Evolutionary conservation across 1,140 invertebrate genomes (phyloP), one percentile per base, ranked within the genome.

Genomic region (Dendrolimus kikuchii): DNA sequence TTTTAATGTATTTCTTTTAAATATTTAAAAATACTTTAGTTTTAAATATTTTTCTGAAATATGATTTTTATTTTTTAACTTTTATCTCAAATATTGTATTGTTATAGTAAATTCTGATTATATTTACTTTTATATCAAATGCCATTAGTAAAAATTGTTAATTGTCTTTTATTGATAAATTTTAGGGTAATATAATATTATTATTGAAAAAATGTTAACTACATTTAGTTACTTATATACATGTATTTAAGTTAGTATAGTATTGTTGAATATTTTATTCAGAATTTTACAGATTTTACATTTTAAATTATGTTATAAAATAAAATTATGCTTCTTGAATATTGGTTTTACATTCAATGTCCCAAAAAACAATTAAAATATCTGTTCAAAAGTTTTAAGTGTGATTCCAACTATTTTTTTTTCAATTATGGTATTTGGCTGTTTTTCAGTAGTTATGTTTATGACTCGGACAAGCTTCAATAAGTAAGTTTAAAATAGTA

Each of bases 291-390:
- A 83, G 76, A 69, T 79, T 81, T 81, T 85, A 83, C 75, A 60
- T 79, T 78, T 84, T 77, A 74, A 78, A 71, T 74, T 81, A 85
- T 75, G 78, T 86, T 83, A 83, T 68, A 64, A 84, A 77, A 76
- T 74, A 81, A 80, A 76, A 62, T 43, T 69, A 59, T 77, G 81
- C 81, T 84, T 83, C 67, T 62, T 64, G 42, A 47, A 48, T 55
- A 53, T 39, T 51, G 8, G 37, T 5, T 42, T 45, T 5, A 9
- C n/a, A 8, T 45, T 45, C 23, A 23, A 23, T 23, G 3, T 23
- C 23, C 23, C 23, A 2, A 3, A 23, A 23, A 23, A 23, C 23
- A 23, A 23, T 23, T 23, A 1, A 23, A 23, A n/a, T n/a, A n/a
- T n/a, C n/a, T n/a, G n/a, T n/a, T n/a, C n/a, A n/a, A n/a, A n/a